These are phyloP conservation scores for Meghimatium bilineatum DNA, from an alignment of 2,888 invertebrate species.

Conservation along the genomic window DNA sequence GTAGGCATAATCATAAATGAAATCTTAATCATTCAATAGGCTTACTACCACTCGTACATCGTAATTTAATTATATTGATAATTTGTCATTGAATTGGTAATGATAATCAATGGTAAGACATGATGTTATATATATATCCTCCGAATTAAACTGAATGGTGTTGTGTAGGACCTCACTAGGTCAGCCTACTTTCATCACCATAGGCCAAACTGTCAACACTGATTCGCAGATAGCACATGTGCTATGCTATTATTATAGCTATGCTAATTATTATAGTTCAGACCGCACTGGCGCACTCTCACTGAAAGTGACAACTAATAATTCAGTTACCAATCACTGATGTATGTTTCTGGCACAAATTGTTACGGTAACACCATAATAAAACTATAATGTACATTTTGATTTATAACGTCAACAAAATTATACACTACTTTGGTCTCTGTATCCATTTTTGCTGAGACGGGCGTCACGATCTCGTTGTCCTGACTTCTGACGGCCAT, in stretches of 20 bases:
- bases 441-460: slow-evolving; percentile 53
- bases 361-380: not conserved
- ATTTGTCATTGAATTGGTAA: no score
- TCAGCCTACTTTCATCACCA: not conserved
- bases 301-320: not conserved
- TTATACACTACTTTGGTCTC: slow-evolving; percentile 52
- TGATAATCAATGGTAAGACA: no score
- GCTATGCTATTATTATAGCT: not conserved
- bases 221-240: not conserved
- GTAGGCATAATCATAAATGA: no score
- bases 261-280: not conserved
- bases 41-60: no score
- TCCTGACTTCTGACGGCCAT: slow-evolving; percentile 49
- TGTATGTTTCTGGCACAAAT: not conserved
- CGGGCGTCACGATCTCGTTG: slow-evolving; percentile 26
- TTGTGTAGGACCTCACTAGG: no score
- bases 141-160: no score
- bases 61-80: no score
- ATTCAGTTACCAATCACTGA: not conserved
- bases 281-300: not conserved
- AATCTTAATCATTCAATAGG: no score
- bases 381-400: not conserved
- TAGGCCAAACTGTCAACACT: not conserved
- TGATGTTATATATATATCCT: no score
- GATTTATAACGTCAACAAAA: slow-evolving; percentile 13